A percentile compares a stretch with the other conserved stretches of the same genome.
Conservation (phyloP, 64 coral and sea anemone species). For the Actinia tenebrosa region DNA sequence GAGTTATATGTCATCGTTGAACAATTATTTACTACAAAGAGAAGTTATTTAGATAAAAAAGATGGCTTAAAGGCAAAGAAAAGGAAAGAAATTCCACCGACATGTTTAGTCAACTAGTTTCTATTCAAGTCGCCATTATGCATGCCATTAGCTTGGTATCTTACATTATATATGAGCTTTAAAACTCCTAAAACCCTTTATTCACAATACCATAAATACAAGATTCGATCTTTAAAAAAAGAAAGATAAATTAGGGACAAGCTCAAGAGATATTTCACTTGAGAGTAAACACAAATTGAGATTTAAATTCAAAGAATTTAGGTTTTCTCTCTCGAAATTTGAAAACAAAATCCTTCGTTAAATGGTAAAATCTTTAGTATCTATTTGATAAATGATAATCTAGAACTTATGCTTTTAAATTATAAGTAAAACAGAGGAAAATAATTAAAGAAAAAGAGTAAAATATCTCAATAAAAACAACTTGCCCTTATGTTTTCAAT, state of each 20-base stretch:
- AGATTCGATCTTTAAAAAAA: not conserved
- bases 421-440: not conserved
- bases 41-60: not conserved
- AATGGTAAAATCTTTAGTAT: not conserved
- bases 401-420: not conserved
- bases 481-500: not conserved
- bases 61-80: not conserved
- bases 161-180: not conserved
- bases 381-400: not conserved
- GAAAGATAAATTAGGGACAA: not conserved
- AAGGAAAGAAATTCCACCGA: not conserved
- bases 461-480: not conserved
- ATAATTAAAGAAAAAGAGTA: not conserved
- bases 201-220: not conserved
- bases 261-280: not conserved
- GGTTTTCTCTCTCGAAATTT: not conserved
- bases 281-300: not conserved
- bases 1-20: not conserved
- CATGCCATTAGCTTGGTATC: not conserved
- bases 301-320: not conserved
- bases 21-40: not conserved
- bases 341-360: not conserved
- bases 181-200: not conserved
- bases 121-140: slow-evolving; percentile 6
- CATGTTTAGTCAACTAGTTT: not conserved